These are phyloP conservation scores for Picus viridis DNA, from an alignment of 2,797 vertebrate species.

Conservation along the genomic window DNA sequence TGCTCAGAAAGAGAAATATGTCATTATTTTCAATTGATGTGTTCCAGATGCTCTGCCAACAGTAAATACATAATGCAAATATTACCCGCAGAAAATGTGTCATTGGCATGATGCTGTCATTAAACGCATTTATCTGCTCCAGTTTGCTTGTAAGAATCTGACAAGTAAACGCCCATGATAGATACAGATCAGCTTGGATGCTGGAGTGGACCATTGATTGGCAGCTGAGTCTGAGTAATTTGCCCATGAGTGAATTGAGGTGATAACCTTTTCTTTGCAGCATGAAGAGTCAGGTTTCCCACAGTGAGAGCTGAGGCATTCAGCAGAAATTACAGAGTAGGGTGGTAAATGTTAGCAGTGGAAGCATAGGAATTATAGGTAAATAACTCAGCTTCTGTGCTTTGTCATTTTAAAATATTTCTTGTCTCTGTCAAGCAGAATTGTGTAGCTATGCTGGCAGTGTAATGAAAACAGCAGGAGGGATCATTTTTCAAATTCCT, in stretches of 20 bases:
- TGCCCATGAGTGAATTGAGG: neutral
- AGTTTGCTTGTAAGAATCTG: constrained; percentile 9
- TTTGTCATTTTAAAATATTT: neutral
- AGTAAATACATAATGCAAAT: constrained; percentile 37
- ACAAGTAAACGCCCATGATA: neutral
- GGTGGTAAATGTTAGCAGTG: neutral
- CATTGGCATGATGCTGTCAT: neutral
- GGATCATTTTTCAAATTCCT: neutral
- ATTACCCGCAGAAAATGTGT: neutral
- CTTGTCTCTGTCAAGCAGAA: neutral
- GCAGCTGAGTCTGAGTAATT: constrained; percentile 23
- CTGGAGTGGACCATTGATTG: neutral
- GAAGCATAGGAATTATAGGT: neutral
- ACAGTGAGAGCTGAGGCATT: neutral
- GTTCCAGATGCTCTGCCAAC: constrained; percentile 8
- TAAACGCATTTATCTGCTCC: neutral
- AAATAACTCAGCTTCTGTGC: neutral
- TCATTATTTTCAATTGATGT: neutral
- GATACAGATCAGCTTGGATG: neutral
- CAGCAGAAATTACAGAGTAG: neutral
- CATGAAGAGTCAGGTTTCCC: constrained; percentile 2
- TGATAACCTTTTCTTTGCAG: constrained; percentile 51
- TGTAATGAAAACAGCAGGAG: neutral
- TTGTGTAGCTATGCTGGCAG: neutral
- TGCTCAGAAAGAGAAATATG: neutral